phyloP scores from a whole-genome alignment of 2,888 invertebrate species.

The Phrixothrix hirtus region DNA sequence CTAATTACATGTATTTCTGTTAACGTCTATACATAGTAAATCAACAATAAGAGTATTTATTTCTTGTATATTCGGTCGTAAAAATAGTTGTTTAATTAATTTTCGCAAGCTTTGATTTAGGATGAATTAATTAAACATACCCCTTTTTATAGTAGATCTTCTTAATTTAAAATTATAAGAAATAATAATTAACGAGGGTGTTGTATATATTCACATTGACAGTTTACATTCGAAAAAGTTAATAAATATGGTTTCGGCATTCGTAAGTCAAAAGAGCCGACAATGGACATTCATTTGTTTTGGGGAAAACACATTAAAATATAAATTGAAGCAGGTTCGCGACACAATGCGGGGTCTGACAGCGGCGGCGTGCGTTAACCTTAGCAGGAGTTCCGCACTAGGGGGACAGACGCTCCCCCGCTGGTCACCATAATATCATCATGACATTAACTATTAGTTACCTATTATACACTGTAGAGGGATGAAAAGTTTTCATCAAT shows the following conservation, averaged over 20 bases:
- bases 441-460: constrained; percentile 56
- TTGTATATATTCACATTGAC: constrained; percentile 50
- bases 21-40: too few species aligned
- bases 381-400: constrained; percentile 34
- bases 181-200: constrained; percentile 42
- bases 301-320: constrained; percentile 57
- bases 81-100: too few species aligned
- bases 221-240: constrained; percentile 54
- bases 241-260: constrained; percentile 54
- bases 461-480: constrained; percentile 50
- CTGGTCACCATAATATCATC: constrained; percentile 50
- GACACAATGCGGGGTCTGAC: constrained; percentile 55
- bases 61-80: too few species aligned
- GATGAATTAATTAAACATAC: constrained; percentile 9
- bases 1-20: too few species aligned
- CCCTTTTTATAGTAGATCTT: constrained; percentile 7
- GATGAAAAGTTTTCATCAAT: constrained; percentile 52
- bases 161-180: constrained; percentile 21
- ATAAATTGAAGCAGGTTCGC: constrained; percentile 56
- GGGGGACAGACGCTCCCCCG: constrained; percentile 44
- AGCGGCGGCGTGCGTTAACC: constrained; percentile 39
- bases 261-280: constrained; percentile 53
- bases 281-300: constrained; percentile 56
- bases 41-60: too few species aligned
- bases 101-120: too few species aligned